Evolutionary conservation across 2,113 vertebrate genomes (phyloP).

Genomic region (Amblyornis subalaris): DNA sequence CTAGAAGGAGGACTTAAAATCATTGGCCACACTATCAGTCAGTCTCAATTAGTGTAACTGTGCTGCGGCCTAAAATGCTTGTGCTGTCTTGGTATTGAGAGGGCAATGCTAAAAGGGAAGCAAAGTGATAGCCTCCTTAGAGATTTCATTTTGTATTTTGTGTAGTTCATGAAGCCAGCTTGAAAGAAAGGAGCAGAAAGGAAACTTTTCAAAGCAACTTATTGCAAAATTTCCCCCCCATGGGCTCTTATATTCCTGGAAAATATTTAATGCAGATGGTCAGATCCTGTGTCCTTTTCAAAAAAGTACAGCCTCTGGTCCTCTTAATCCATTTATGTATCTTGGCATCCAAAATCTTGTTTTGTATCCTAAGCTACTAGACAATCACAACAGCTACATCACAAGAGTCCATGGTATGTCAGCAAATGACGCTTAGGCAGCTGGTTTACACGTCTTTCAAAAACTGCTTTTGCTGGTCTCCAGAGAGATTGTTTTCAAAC

Average conservation of each 20-base stretch:
- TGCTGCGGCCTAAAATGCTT: not conserved
- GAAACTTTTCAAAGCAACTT: not conserved
- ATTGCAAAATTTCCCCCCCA: not conserved
- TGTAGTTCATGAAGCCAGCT: not conserved
- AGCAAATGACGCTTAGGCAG: not conserved
- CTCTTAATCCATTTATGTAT: constrained; percentile 9
- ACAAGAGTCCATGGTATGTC: not conserved
- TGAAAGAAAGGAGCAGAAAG: not conserved
- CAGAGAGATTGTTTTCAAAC: constrained; percentile 16
- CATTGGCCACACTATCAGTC: fast-evolving
- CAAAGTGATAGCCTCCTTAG: not conserved
- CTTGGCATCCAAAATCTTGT: constrained; percentile 13
- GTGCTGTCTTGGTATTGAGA: not conserved
- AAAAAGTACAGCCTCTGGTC: not conserved
- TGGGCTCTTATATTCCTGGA: not conserved
- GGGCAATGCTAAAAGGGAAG: not conserved
- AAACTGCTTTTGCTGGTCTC: not conserved
- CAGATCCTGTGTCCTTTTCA: not conserved
- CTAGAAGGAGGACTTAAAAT: not conserved
- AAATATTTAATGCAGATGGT: not conserved
- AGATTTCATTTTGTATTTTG: not conserved
- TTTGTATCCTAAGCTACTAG: constrained; percentile 46
- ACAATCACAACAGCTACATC: not conserved
- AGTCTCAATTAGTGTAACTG: not conserved
- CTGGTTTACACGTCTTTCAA: not conserved